Conservation (phyloP, 2,888 invertebrate species). For the Dolichopus griseipennis region DNA sequence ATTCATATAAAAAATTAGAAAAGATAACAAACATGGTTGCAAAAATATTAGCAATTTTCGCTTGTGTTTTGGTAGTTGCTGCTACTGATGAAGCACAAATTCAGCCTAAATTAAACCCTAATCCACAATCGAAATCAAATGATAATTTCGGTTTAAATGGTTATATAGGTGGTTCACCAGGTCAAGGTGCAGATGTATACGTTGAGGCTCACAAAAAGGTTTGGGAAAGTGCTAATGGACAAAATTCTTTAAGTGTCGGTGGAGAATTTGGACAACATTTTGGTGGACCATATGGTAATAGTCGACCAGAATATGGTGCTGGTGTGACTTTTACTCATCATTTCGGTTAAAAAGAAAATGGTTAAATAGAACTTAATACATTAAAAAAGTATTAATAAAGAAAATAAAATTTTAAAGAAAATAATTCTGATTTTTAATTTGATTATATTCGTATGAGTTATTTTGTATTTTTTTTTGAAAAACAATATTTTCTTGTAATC, state of each 20-base stretch:
- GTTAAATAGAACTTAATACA: no score
- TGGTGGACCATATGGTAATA: conserved; percentile 7
- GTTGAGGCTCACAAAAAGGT: not conserved
- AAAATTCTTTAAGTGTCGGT: not conserved
- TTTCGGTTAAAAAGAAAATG: conserved; percentile 19
- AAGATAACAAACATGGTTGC: not conserved
- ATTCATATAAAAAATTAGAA: no score
- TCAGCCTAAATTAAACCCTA: not conserved
- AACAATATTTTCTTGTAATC: no score
- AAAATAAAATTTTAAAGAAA: no score
- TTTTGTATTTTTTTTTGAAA: no score
- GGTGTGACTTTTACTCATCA: conserved; percentile 18
- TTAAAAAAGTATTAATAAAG: conserved; percentile 4
- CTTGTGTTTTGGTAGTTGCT: not conserved
- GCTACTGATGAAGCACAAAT: not conserved
- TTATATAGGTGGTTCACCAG: conserved; percentile 27
- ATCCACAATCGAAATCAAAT: not conserved
- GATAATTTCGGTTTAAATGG: not conserved
- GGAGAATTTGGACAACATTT: not conserved
- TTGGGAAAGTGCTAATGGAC: not conserved
- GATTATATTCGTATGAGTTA: no score
- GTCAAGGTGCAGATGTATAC: conserved; percentile 26
- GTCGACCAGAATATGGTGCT: not conserved
- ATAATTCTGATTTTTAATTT: no score
- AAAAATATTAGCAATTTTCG: not conserved